A percentile compares a stretch with the other conserved stretches of the same genome.
Evolutionary conservation across 2,797 vertebrate genomes (phyloP).

Genomic region (Kryptopterus vitreolus): DNA sequence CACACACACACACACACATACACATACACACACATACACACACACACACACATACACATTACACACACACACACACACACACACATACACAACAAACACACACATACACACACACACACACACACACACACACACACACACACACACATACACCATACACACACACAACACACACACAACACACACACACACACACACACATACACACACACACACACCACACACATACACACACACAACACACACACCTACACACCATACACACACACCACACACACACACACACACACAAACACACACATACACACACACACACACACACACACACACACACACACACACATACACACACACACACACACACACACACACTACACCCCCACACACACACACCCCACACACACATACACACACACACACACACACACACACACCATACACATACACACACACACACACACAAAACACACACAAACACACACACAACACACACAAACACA

Average conservation of each 20-base stretch:
- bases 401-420: not conserved
- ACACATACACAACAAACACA: not conserved
- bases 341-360: not conserved
- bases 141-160: too few relatives aligned
- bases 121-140: not conserved
- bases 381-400: not conserved
- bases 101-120: not conserved
- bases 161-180: not conserved
- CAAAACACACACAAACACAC: too few relatives aligned
- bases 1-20: not conserved
- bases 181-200: not conserved
- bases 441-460: constrained; percentile 42
- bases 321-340: not conserved
- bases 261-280: not conserved
- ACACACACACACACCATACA: not conserved
- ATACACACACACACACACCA: not conserved
- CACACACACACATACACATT: not conserved
- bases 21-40: not conserved
- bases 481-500: not conserved
- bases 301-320: not conserved
- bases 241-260: not conserved
- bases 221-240: not conserved
- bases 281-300: not conserved
- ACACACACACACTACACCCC: too few relatives aligned
- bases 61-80: not conserved